These are phyloP conservation scores for Apocheima hispidaria DNA, from an alignment of 2,888 invertebrate species.

Conservation along the genomic window DNA sequence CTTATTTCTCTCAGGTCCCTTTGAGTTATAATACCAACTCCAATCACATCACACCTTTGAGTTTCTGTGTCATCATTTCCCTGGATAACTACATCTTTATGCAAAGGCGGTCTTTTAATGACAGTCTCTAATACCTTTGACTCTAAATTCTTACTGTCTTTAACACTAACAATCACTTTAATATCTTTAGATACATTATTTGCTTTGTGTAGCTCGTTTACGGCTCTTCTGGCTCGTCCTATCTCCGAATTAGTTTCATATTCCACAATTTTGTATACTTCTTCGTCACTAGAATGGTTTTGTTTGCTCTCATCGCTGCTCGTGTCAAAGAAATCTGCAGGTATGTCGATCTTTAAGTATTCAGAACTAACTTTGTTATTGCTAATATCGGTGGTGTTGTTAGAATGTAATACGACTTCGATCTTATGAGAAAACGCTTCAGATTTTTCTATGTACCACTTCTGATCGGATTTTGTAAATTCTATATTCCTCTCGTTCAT, in stretches of 20 bases:
- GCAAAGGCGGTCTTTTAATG: constrained; percentile 48
- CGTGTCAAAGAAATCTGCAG: constrained; percentile 68
- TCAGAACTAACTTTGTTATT: constrained; percentile 58
- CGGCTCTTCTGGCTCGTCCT: constrained; percentile 41
- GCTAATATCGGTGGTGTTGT: constrained; percentile 50
- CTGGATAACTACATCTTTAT: constrained; percentile 63
- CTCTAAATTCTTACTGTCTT: constrained; percentile 50
- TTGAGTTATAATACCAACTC: constrained; percentile 69
- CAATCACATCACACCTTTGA: constrained; percentile 64
- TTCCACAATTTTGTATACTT: constrained; percentile 74
- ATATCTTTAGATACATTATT: constrained; percentile 52
- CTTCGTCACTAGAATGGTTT: constrained; percentile 66
- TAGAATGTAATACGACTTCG: constrained; percentile 66
- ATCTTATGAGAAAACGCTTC: constrained; percentile 68
- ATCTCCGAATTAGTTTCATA: constrained; percentile 66
- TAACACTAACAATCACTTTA: constrained; percentile 56
- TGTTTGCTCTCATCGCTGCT: constrained; percentile 53
- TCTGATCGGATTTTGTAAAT: constrained; percentile 59
- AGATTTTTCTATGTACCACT: constrained; percentile 68
- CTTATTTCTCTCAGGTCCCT: constrained; percentile 56
- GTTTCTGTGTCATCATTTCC: constrained; percentile 61
- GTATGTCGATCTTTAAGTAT: constrained; percentile 70
- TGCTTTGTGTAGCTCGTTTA: constrained; percentile 45
- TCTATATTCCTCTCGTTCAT: constrained; percentile 51
- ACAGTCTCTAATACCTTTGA: constrained; percentile 54